Conservation (phyloP, 2,888 invertebrate genomes). For the Leucoptera coffeella region DNA sequence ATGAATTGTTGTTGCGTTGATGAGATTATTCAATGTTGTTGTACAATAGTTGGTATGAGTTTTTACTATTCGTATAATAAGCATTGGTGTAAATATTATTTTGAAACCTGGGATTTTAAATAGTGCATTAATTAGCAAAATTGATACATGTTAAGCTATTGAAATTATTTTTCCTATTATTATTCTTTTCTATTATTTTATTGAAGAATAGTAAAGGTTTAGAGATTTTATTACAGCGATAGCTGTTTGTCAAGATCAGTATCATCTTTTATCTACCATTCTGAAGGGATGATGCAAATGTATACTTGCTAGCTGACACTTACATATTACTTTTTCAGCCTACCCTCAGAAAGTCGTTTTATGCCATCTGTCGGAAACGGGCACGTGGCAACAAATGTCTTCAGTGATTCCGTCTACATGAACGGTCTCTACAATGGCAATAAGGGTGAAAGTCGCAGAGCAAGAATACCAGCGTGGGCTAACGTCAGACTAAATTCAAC, state of each 20-base stretch:
- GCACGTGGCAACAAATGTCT: slow-evolving; percentile 52
- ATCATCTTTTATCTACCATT: no score
- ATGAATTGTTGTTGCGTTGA: background rate
- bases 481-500: slow-evolving; percentile 47
- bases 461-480: slow-evolving; percentile 55
- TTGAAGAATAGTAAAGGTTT: background rate
- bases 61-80: no score
- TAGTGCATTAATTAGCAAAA: no score
- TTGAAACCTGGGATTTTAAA: background rate
- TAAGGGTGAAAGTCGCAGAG: slow-evolving; percentile 49
- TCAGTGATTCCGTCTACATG: slow-evolving; percentile 54
- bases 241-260: no score
- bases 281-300: no score
- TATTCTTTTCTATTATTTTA: background rate
- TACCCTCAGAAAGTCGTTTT: slow-evolving; percentile 47
- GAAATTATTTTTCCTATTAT: no score
- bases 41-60: no score
- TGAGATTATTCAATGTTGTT: background rate
- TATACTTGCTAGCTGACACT: no score
- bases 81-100: no score
- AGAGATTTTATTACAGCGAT: no score
- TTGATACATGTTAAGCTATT: no score
- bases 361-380: slow-evolving; percentile 58
- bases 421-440: slow-evolving; percentile 56
- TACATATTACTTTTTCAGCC: slow-evolving; percentile 19